A percentile compares a stretch with the other conserved stretches of the same genome.
phyloP scores from a whole-genome alignment of 1,140 invertebrate species.

The Leptinotarsa lineolata region DNA sequence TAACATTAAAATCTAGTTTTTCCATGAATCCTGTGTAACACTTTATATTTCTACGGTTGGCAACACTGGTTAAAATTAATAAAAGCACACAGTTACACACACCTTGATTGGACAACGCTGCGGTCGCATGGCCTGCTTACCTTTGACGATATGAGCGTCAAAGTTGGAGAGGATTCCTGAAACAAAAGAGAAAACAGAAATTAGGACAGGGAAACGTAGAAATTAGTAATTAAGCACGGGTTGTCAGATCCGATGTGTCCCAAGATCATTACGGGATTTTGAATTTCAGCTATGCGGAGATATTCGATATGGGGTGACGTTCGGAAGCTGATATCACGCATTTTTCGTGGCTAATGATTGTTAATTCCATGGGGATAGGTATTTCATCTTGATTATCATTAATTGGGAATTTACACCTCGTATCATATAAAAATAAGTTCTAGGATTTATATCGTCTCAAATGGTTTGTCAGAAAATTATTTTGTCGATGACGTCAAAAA shows the following conservation, averaged over 20 bases:
- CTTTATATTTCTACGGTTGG: neutral
- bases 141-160: slow-evolving; percentile 71
- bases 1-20: neutral
- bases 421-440: no score
- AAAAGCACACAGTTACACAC: slow-evolving; percentile 54
- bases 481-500: no score
- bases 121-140: slow-evolving; percentile 63
- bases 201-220: neutral
- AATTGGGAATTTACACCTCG: no score
- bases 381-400: no score
- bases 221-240: slow-evolving; percentile 2
- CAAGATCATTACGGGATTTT: neutral
- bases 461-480: no score
- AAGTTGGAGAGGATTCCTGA: slow-evolving; percentile 69
- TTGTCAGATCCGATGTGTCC: neutral
- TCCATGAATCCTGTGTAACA: neutral
- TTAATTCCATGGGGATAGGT: neutral
- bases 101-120: slow-evolving; percentile 57
- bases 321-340: neutral
- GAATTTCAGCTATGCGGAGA: neutral
- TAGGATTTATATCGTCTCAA: no score
- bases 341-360: slow-evolving; percentile 8
- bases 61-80: slow-evolving; percentile 18
- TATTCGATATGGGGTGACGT: neutral
- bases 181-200: slow-evolving; percentile 56